Conservation (phyloP, 2,113 vertebrate species). For the Phylloscopus trochilus region DNA sequence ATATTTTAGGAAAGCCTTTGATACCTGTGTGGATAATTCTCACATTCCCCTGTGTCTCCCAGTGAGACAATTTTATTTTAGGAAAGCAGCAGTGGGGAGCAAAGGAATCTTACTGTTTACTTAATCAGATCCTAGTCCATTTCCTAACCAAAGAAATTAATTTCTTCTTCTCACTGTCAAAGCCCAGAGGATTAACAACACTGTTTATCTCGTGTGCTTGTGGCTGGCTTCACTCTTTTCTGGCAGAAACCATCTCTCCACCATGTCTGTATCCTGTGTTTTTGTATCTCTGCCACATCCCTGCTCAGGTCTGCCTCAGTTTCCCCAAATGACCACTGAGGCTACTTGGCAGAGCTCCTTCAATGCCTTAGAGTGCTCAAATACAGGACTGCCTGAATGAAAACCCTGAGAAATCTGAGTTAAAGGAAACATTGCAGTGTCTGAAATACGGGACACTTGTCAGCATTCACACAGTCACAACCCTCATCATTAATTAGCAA, state of each 20-base stretch:
- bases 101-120: not conserved
- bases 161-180: not conserved
- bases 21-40: not conserved
- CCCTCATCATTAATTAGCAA: not conserved
- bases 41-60: not conserved
- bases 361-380: not conserved
- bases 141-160: not conserved
- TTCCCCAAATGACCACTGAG: not conserved
- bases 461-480: not conserved
- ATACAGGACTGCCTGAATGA: not conserved
- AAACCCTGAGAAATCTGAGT: not conserved
- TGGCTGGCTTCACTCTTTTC: not conserved
- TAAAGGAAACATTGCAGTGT: not conserved
- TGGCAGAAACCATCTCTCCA: not conserved
- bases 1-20: not conserved
- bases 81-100: not conserved
- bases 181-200: not conserved
- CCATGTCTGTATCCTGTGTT: fast-evolving
- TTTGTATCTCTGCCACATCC: fast-evolving
- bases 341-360: not conserved
- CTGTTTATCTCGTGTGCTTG: fast-evolving
- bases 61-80: not conserved
- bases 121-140: not conserved
- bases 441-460: not conserved
- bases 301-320: not conserved